These are phyloP conservation scores for Spheniscus mendiculus DNA, from an alignment of 2,113 vertebrate genomes.

Conservation along the genomic window DNA sequence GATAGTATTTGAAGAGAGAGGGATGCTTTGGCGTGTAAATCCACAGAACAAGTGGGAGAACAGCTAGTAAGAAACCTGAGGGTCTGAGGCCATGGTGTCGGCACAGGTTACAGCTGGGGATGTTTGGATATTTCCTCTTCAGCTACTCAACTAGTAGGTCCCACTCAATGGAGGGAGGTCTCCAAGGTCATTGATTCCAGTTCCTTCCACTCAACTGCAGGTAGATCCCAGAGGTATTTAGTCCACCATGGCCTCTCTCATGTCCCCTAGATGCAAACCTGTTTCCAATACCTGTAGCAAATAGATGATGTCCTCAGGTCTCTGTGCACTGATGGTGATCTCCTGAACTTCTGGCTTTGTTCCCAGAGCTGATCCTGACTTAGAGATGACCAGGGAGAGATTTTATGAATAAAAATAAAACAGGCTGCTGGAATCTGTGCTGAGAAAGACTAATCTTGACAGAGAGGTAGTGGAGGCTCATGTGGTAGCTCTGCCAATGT, in stretches of 20 bases:
- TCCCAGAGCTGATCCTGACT: background rate
- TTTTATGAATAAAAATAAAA: background rate
- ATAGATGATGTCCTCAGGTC: background rate
- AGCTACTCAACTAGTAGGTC: background rate
- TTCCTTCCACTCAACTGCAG: background rate
- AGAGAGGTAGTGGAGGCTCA: background rate
- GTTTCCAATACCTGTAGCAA: background rate
- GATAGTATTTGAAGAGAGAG: background rate
- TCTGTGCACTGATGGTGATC: background rate
- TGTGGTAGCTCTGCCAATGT: background rate
- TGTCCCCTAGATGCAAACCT: background rate
- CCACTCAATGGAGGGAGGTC: background rate
- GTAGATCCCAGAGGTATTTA: background rate
- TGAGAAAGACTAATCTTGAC: background rate
- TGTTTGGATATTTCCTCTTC: background rate
- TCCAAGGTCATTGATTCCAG: background rate
- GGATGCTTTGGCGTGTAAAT: background rate
- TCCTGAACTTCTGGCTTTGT: background rate
- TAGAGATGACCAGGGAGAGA: background rate
- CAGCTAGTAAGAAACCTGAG: background rate
- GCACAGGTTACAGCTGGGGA: background rate
- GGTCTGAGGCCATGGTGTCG: rapidly evolving
- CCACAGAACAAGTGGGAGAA: background rate
- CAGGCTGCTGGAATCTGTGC: background rate
- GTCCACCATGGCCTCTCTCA: rapidly evolving